A percentile compares a stretch with the other conserved stretches of the same genome.
Evolutionary conservation across 53 echinoderm and acorn worm species (phyloP).

Genomic region (Arbacia lixula): DNA sequence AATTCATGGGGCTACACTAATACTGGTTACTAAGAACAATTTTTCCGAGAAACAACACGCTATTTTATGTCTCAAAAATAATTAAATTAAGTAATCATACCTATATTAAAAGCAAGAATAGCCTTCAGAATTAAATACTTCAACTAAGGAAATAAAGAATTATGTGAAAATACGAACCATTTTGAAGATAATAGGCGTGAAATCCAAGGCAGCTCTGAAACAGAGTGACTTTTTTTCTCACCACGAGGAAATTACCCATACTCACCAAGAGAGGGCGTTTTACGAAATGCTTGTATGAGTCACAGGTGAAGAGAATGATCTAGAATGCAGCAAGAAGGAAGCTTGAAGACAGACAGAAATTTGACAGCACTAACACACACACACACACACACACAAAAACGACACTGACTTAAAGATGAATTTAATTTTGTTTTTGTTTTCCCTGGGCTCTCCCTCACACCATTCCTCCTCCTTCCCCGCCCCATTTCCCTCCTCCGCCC

Average conservation of each 20-base stretch:
- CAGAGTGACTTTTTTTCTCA: not conserved
- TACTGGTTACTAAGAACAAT: constrained; percentile 13
- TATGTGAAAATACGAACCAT: not conserved
- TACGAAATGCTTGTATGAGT: too few relatives aligned
- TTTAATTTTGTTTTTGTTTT: too few relatives aligned
- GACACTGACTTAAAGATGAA: too few relatives aligned
- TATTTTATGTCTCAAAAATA: not conserved
- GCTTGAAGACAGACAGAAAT: too few relatives aligned
- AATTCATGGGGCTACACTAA: not conserved
- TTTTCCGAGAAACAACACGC: not conserved
- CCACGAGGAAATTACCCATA: not conserved
- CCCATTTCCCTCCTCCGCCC: too few relatives aligned
- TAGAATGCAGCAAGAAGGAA: not conserved
- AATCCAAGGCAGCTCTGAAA: not conserved
- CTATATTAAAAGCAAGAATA: not conserved
- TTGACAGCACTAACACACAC: too few relatives aligned
- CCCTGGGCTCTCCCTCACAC: too few relatives aligned
- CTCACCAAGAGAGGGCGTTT: not conserved
- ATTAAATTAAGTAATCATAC: not conserved
- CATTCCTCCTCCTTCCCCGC: too few relatives aligned
- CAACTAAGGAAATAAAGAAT: not conserved
- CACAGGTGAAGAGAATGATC: not conserved
- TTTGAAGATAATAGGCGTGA: constrained; percentile 15
- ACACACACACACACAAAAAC: too few relatives aligned
- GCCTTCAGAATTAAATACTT: not conserved